Percentiles rank a stretch among this genome's conserved stretches.
Evolutionary conservation across 2,113 vertebrate genomes (phyloP).

Genomic region (Entelurus aequoreus): DNA sequence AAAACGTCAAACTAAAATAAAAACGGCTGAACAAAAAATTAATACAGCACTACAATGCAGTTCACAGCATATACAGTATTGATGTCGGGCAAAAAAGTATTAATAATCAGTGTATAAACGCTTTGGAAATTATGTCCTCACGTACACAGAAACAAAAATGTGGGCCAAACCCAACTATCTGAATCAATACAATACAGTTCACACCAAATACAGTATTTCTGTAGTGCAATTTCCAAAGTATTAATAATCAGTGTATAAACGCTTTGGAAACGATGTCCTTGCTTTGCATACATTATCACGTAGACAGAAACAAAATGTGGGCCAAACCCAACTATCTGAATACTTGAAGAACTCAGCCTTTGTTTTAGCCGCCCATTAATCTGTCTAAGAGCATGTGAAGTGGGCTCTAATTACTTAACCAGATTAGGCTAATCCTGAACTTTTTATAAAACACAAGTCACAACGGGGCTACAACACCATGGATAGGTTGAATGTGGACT

Average conservation of each 20-base stretch:
- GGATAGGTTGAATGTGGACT: conserved; percentile 10
- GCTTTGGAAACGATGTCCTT: background rate
- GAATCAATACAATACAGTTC: too few species aligned
- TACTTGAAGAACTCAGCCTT: conserved; percentile 15
- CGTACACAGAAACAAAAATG: too few species aligned
- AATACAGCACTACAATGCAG: too few species aligned
- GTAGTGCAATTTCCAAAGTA: background rate
- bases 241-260: background rate
- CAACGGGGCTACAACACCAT: background rate
- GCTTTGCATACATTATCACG: background rate
- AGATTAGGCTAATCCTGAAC: conserved; percentile 72
- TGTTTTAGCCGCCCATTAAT: conserved; percentile 42
- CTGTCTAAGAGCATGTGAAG: conserved; percentile 56
- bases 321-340: background rate
- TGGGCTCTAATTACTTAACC: conserved; percentile 68
- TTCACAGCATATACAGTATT: too few species aligned
- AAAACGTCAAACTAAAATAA: too few species aligned
- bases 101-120: too few species aligned
- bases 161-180: too few species aligned
- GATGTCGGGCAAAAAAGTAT: too few species aligned
- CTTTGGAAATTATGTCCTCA: too few species aligned
- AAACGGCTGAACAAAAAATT: too few species aligned
- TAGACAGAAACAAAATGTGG: background rate
- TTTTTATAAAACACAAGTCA: conserved; percentile 65
- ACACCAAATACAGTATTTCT: too few species aligned